Conservation (phyloP, 2,113 vertebrate genomes). For the Gasterosteus nipponicus region DNA sequence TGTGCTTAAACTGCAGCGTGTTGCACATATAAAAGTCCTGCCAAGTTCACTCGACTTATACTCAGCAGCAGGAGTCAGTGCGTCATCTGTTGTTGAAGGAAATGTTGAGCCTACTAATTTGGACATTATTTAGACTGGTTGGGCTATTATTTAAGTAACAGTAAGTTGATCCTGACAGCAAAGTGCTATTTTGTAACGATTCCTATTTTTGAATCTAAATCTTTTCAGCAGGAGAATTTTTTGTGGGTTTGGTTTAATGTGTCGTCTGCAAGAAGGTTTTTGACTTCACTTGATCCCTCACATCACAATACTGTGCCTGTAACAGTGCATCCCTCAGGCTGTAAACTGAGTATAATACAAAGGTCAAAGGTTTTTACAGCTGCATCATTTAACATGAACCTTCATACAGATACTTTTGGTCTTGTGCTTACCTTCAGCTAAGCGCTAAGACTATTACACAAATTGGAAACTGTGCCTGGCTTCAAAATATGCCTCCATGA, state of each 20-base stretch:
- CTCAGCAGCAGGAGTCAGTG: constrained; percentile 1
- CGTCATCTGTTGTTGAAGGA: constrained; percentile 26
- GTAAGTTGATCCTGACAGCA: constrained; percentile 8
- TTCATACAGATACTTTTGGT: neutral
- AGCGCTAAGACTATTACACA: neutral
- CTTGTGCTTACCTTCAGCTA: neutral
- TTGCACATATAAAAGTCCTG: constrained; percentile 31
- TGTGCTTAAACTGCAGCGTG: constrained; percentile 48
- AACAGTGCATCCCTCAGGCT: neutral
- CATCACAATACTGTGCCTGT: neutral
- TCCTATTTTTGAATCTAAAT: constrained; percentile 5
- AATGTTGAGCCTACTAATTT: neutral
- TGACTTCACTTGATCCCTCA: neutral
- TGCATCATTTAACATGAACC: neutral
- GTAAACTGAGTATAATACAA: neutral
- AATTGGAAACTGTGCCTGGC: neutral
- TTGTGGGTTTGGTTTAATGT: neutral
- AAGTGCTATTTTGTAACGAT: neutral
- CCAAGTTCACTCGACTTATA: constrained; percentile 1
- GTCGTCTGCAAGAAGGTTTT: neutral
- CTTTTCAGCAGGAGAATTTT: neutral
- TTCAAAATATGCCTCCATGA: constrained; percentile 42
- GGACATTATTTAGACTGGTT: neutral
- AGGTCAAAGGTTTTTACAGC: neutral
- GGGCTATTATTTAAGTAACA: neutral